Evolutionary conservation across 2,888 invertebrate genomes (phyloP), one percentile per base, ranked within the genome.

Genomic region (Cremastinae sp.): DNA sequence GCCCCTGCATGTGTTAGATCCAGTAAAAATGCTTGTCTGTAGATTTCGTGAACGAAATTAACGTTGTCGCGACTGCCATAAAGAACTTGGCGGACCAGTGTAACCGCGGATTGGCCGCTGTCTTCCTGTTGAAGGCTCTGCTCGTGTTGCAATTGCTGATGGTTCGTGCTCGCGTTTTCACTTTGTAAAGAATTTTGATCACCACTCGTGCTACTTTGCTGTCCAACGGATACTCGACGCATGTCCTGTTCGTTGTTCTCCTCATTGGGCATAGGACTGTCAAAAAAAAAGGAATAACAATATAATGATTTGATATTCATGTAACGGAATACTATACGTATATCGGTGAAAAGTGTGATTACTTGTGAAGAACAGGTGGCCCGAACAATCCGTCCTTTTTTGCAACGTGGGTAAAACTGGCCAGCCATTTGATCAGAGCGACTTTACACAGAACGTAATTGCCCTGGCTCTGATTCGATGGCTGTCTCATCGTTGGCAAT

Each of bases 1-100:
- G 98, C 96, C 78, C 95, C 94, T 10, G 97, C 95, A 89, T 97
- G 96, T 1, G 94, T 92, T 89, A 98, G 97, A 80, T 96, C 96
- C 83, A 98, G 91, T 56, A 98, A 91, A 90, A 98, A 96, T 37
- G 97, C 97, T 90, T 98, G 97, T 28, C 98, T 93, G 88, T 97
- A 96, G 71, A 98, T 93, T 90, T 98, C 98, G 85, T 98, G 96
- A 28, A 98, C 94, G 87, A 98, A 96, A 91, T 98, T 97, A 4
- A 98, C 95, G 89, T 98, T 97, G 81, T 97, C 97, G 56, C 97
- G 93, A 45, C 94, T 95, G 28, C 94, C 93, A 87, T 96, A 97
- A 47, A 98, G 91, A 14, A 98, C 97, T 83, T 96, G 95, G 55
- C 96, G 93, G 0, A 97, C 97, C 68, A 97, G 94, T 82, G 93